These are phyloP conservation scores for Paratrypauchen microcephalus DNA, from an alignment of 2,797 vertebrate genomes.

Conservation along the genomic window DNA sequence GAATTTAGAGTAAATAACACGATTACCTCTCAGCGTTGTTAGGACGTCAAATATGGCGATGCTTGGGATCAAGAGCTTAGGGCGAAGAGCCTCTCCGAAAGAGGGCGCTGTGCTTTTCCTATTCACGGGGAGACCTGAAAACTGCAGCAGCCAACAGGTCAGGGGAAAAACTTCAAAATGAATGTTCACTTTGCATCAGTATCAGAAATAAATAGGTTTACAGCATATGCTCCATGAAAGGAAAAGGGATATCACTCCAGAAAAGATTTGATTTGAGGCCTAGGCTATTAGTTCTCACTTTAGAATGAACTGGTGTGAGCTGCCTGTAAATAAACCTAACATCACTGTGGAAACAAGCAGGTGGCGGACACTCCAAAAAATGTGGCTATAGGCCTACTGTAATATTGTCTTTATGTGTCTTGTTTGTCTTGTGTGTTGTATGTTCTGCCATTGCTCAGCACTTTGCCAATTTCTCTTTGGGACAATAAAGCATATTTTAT, in stretches of 20 bases:
- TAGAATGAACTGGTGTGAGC: not conserved
- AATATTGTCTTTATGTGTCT: too few species aligned
- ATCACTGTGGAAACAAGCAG: too few species aligned
- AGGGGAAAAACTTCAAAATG: conserved; percentile 32
- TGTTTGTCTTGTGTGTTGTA: too few species aligned
- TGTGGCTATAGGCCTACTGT: too few species aligned
- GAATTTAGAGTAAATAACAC: conserved; percentile 59
- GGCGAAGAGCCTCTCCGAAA: conserved; percentile 60
- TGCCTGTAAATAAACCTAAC: not conserved
- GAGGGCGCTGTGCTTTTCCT: conserved; percentile 66
- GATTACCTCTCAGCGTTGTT: conserved; percentile 81
- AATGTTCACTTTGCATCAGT: not conserved
- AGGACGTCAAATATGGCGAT: conserved; percentile 85
- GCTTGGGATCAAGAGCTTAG: conserved; percentile 74
- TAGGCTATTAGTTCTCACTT: not conserved
- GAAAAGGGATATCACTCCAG: not conserved
- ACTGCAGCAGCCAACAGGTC: conserved; percentile 60
- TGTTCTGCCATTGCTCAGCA: too few species aligned
- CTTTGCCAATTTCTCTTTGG: too few species aligned
- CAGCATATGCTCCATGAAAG: not conserved
- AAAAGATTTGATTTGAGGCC: not conserved
- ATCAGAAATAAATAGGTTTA: not conserved
- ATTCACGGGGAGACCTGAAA: conserved; percentile 14
- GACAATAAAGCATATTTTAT: too few species aligned
- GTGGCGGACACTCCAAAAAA: too few species aligned